Conservation (phyloP, 2,113 vertebrate genomes). For the Miniopterus natalensis region DNA sequence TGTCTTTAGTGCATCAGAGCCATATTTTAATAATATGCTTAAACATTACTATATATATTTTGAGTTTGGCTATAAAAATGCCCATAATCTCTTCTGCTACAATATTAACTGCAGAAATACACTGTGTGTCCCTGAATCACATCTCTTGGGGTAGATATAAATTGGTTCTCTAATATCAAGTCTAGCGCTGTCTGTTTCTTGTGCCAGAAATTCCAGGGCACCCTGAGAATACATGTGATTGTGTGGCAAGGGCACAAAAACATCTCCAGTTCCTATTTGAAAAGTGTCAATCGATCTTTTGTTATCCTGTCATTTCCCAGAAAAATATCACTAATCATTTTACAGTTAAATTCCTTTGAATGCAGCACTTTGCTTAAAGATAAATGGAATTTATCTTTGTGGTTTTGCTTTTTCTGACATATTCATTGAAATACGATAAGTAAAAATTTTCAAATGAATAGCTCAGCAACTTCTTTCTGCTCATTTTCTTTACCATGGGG, state of each 20-base stretch:
- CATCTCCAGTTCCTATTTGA: constrained; percentile 56
- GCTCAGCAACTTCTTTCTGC: constrained; percentile 26
- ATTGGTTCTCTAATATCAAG: background rate
- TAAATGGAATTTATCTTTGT: constrained; percentile 69
- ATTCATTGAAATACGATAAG: constrained; percentile 59
- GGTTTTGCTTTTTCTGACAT: constrained; percentile 58
- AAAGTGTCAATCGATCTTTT: constrained; percentile 73
- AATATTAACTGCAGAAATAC: background rate
- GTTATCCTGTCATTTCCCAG: constrained; percentile 53
- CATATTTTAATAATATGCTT: background rate
- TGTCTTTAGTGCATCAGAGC: background rate
- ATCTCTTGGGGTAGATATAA: constrained; percentile 28
- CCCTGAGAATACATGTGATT: background rate
- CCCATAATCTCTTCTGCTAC: background rate
- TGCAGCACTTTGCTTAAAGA: constrained; percentile 59
- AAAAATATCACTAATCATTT: constrained; percentile 71
- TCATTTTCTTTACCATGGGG: constrained; percentile 53
- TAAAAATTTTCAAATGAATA: constrained; percentile 54
- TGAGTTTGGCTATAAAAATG: background rate
- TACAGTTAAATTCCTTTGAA: constrained; percentile 66
- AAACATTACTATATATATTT: constrained; percentile 1
- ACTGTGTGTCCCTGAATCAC: background rate
- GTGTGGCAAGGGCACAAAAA: constrained; percentile 31
- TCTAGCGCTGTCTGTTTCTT: constrained; percentile 47
- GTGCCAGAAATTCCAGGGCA: constrained; percentile 44